Evolutionary conservation across 2,888 invertebrate genomes (phyloP), one percentile per base, ranked within the genome.

Genomic region (Pandemis cinnamomeana): DNA sequence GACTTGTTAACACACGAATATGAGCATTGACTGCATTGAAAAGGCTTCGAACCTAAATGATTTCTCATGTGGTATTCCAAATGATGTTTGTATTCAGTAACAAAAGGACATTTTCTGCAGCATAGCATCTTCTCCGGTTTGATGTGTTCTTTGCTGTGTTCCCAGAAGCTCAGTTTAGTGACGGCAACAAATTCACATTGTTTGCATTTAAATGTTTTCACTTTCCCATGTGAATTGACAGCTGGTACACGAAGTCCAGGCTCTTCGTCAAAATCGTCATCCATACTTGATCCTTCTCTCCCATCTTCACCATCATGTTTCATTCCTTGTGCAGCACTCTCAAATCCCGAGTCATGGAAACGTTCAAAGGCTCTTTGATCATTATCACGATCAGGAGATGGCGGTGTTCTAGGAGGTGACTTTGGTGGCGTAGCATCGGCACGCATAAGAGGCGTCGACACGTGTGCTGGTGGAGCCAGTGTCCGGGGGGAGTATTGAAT

Each of bases 21-120:
- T 20, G 95, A 95, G 88, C 99, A 99, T 85, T 98, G 96, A 77
- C 95, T 95, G 89, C 99, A 99, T 87, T 97, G 97, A 94, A 98
- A 99, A 1, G 99, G 99, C 87, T 99, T 99, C 0, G 97, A 97
- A 55, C 99, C 98, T 82, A 97, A 95, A 90, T 99, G 99, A 87
- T 99, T 99, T 61, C 98, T 95, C 87, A 99, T 95, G 88, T 99
- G 99, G 84, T 99, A 99, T 87, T 99, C 99, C 75, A 99, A 92
- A 82, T 99, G 99, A 87, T 99, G 99, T 85, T 99, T 99, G 94
- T 98, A 98, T 87, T 99, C 99, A 0, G 99, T 99, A 5, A 99
- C 99, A 85, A 99, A 99, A 0, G 98, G 98, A 86, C 99, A 99
- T 83, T 97, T 96, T 5, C 97, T 96, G 84, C 99, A 99, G 76